A percentile compares a stretch with the other conserved stretches of the same genome.
These are phyloP conservation scores for Oedothorax gibbosus DNA, from an alignment of 1,140 invertebrate species.

Conservation along the genomic window DNA sequence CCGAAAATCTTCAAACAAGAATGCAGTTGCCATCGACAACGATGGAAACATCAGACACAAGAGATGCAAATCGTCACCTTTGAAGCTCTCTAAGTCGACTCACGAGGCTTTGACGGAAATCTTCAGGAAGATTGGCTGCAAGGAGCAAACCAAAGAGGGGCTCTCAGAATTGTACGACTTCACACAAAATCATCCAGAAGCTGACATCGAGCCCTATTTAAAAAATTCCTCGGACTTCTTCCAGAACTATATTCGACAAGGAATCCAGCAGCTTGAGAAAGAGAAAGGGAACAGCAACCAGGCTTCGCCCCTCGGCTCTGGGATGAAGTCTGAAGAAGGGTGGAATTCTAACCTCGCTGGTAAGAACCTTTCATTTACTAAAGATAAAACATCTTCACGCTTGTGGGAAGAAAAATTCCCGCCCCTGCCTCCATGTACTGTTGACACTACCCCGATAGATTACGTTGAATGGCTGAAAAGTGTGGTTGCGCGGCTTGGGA, in stretches of 20 bases:
- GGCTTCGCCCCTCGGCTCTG: background rate
- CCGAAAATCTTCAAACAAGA: constrained; percentile 33
- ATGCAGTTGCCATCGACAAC: constrained; percentile 62
- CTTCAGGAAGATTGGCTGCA: constrained; percentile 91
- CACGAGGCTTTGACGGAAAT: constrained; percentile 90
- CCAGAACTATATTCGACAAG: constrained; percentile 90
- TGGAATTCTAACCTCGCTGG: constrained; percentile 39
- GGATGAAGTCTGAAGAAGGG: constrained; percentile 11
- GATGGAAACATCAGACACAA: constrained; percentile 65
- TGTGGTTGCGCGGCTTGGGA: constrained; percentile 51
- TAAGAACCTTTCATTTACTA: constrained; percentile 27
- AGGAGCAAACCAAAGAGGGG: constrained; percentile 89
- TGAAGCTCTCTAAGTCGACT: constrained; percentile 77
- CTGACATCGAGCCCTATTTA: constrained; percentile 90
- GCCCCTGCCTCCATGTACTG: constrained; percentile 49
- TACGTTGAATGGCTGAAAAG: constrained; percentile 59
- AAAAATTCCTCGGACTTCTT: constrained; percentile 90
- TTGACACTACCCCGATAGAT: constrained; percentile 59
- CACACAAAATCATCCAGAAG: constrained; percentile 88
- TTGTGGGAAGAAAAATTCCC: constrained; percentile 54
- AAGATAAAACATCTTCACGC: constrained; percentile 21
- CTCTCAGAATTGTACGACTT: constrained; percentile 90
- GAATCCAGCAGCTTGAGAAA: constrained; percentile 79
- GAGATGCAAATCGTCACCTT: constrained; percentile 63
- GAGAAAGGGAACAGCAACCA: constrained; percentile 46